Conservation (phyloP, 2,888 invertebrate species). For the Molorchus minor region DNA sequence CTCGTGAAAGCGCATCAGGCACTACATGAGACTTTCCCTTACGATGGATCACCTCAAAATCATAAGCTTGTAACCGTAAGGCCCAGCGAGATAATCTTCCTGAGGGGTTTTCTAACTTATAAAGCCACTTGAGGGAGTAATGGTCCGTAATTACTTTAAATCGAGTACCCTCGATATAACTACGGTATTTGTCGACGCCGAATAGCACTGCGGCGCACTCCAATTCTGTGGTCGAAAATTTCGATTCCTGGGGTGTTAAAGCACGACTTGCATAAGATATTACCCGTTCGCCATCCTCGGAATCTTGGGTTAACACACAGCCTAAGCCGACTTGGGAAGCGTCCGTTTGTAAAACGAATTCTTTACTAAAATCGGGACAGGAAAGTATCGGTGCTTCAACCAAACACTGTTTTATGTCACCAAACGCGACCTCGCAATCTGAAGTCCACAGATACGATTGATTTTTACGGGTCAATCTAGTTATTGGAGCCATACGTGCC, state of each 20-base stretch:
- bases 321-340: background rate
- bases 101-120: constrained; percentile 18
- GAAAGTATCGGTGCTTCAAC: background rate
- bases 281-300: constrained; percentile 7
- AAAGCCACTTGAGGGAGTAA: constrained; percentile 3
- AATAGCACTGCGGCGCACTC: constrained; percentile 42
- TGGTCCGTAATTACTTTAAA: constrained; percentile 39
- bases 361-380: background rate
- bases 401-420: constrained; percentile 6
- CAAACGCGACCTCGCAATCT: background rate
- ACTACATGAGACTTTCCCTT: no score
- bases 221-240: constrained; percentile 31
- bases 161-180: constrained; percentile 35
- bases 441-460: background rate
- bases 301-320: constrained; percentile 2
- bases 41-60: constrained; percentile 13
- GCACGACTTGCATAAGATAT: constrained; percentile 29
- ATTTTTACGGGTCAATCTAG: constrained; percentile 9
- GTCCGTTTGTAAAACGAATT: constrained; percentile 6
- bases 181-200: constrained; percentile 36
- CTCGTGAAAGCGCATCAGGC: constrained; percentile 16
- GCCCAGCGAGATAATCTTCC: constrained; percentile 20
- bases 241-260: constrained; percentile 28
- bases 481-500: no score
- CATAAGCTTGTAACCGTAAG: constrained; percentile 9